A percentile compares a stretch with the other conserved stretches of the same genome.
Conservation (phyloP, 2,113 vertebrate genomes). For the Microtus pennsylvanicus region DNA sequence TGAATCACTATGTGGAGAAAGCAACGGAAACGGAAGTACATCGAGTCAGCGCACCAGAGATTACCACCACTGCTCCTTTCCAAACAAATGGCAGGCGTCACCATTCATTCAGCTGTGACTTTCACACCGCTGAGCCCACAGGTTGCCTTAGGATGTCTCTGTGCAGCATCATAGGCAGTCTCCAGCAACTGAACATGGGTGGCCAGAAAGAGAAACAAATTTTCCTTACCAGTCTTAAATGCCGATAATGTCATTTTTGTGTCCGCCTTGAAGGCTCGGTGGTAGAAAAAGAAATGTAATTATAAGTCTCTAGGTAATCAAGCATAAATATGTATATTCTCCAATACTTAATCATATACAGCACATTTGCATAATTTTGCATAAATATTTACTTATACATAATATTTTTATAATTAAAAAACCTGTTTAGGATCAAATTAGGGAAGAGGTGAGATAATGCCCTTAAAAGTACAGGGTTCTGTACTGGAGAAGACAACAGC, state of each 20-base stretch:
- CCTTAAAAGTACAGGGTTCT: neutral
- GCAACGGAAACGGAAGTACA: neutral
- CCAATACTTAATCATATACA: neutral
- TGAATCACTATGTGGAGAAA: neutral
- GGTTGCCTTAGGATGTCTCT: neutral
- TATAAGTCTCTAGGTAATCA: conserved; percentile 37
- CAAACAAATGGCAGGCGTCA: neutral
- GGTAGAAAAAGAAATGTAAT: conserved; percentile 30
- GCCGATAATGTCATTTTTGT: neutral
- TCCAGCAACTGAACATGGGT: neutral
- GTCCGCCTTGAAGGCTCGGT: neutral
- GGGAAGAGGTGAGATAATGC: neutral
- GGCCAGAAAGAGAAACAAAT: neutral
- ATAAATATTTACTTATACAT: conserved; percentile 54
- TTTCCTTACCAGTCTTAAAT: conserved; percentile 9
- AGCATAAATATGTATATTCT: neutral
- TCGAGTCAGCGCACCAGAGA: neutral
- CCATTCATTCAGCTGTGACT: neutral
- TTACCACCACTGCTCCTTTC: neutral
- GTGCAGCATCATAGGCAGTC: no score
- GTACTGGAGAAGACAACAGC: neutral
- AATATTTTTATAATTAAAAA: conserved; percentile 54
- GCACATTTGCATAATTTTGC: conserved; percentile 6
- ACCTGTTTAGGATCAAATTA: neutral
- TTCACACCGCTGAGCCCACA: neutral